A percentile compares a stretch with the other conserved stretches of the same genome.
These are phyloP conservation scores for Planococcus citri DNA, from an alignment of 1,140 invertebrate species.

Conservation along the genomic window DNA sequence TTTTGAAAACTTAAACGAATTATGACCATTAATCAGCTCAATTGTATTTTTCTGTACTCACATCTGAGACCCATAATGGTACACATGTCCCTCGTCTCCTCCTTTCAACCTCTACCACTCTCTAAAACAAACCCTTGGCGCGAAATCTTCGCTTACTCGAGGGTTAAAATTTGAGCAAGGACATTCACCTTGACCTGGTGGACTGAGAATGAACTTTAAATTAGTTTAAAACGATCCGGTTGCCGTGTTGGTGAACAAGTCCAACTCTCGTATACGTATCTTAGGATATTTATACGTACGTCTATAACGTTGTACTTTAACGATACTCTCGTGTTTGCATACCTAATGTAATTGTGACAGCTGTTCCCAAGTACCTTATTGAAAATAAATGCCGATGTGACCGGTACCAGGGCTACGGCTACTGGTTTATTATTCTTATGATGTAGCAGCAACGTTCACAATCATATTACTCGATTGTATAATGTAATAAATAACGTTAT, in stretches of 20 bases:
- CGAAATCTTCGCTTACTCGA: too few relatives aligned
- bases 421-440: constrained; percentile 3
- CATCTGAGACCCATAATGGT: too few relatives aligned
- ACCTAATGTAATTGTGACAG: constrained; percentile 2
- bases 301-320: neutral
- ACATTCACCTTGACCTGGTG: neutral
- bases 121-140: too few relatives aligned
- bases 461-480: constrained; percentile 4
- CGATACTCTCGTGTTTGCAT: constrained; percentile 2
- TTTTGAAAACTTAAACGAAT: too few relatives aligned
- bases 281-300: constrained; percentile 1
- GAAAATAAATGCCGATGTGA: constrained; percentile 3
- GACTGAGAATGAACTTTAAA: neutral
- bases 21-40: too few relatives aligned
- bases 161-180: neutral
- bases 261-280: neutral
- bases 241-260: neutral
- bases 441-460: neutral
- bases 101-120: too few relatives aligned
- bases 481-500: constrained; percentile 1
- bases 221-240: constrained; percentile 7
- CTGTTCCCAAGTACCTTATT: constrained; percentile 2
- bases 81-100: too few relatives aligned
- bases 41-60: too few relatives aligned
- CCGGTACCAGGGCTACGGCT: neutral